Conservation (phyloP, 2,797 vertebrate genomes). For the Spea hammondii region DNA sequence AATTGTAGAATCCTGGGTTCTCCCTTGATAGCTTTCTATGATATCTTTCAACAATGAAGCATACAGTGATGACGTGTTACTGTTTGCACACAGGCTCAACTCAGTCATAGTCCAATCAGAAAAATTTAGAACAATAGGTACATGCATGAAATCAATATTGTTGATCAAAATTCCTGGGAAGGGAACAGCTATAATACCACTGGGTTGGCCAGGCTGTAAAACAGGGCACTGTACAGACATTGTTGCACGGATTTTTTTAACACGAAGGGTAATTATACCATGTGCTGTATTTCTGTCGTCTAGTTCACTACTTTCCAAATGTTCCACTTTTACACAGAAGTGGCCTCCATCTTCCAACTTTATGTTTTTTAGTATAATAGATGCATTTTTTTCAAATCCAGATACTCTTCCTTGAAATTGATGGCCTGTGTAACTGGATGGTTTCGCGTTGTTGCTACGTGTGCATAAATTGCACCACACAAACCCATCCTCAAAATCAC, state of each 20-base stretch:
- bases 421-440: neutral
- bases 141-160: constrained; percentile 26
- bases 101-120: constrained; percentile 6
- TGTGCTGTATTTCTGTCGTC: neutral
- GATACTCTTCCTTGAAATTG: neutral
- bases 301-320: neutral
- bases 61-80: constrained; percentile 2
- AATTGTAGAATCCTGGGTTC: constrained; percentile 10
- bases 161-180: constrained; percentile 30
- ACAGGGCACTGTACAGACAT: neutral
- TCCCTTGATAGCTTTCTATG: constrained; percentile 10
- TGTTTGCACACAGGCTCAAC: neutral
- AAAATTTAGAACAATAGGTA: constrained; percentile 30
- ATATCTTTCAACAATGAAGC: constrained; percentile 5
- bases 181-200: constrained; percentile 11
- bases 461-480: constrained; percentile 7
- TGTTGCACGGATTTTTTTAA: neutral
- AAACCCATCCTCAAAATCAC: neutral
- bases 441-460: neutral
- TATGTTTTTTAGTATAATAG: constrained; percentile 2
- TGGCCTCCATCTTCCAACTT: neutral
- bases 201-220: constrained; percentile 6
- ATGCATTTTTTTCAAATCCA: constrained; percentile 16
- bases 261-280: constrained; percentile 2
- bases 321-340: constrained; percentile 9